phyloP scores from a whole-genome alignment of 2,797 vertebrate species.

The Xiphophorus birchmanni region DNA sequence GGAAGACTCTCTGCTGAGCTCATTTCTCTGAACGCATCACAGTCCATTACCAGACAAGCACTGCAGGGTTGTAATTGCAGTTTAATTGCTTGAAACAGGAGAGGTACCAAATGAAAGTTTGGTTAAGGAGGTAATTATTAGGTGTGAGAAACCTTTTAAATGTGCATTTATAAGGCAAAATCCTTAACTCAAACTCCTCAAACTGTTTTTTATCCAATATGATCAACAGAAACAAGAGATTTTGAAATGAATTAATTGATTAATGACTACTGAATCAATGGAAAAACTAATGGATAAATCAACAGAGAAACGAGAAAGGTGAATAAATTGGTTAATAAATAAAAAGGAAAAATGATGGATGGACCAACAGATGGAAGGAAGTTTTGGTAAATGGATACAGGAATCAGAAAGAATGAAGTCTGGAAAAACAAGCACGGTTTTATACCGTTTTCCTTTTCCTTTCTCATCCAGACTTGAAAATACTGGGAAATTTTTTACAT shows the following conservation, averaged over 20 bases:
- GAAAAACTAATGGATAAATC: not conserved
- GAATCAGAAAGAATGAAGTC: not conserved
- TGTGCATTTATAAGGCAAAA: constrained; percentile 6
- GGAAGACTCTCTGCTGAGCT: constrained; percentile 45
- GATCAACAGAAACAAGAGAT: not conserved
- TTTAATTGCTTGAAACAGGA: constrained; percentile 56
- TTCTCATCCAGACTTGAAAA: not conserved
- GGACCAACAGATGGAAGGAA: not conserved
- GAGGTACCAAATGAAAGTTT: constrained; percentile 41
- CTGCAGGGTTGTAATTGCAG: constrained; percentile 62
- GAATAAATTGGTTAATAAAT: not conserved
- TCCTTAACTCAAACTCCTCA: not conserved
- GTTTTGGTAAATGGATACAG: not conserved
- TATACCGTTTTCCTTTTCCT: not conserved
- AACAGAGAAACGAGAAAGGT: not conserved
- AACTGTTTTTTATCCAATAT: not conserved
- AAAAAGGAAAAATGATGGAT: not conserved
- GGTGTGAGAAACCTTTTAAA: constrained; percentile 26
- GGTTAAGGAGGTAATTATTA: constrained; percentile 52
- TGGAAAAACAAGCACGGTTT: not conserved
- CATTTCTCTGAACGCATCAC: constrained; percentile 47
- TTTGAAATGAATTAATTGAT: not conserved
- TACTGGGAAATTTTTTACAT: not conserved
- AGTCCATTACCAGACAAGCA: constrained; percentile 58
- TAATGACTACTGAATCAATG: not conserved